Base-by-base conservation (phyloP, 2,797 vertebrate species). In the Eulemur rubriventer region DNA sequence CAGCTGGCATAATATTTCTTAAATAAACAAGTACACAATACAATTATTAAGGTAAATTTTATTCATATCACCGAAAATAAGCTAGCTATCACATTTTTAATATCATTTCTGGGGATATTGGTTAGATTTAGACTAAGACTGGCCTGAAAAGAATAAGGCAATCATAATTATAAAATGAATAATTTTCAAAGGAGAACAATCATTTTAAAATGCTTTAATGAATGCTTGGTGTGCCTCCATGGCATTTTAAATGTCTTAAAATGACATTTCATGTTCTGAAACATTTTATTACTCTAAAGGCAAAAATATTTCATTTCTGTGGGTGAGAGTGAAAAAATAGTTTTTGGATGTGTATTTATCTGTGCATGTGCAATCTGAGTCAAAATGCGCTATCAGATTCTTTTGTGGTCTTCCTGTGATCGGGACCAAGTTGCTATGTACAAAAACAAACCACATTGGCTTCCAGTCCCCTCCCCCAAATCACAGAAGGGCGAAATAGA, bases 371-470 rank as follows among this genome's bases (percentile, higher is more conserved):
- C 26, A 80, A 8, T 69, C 59, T 63, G 81, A 87, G 96, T 97
- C 82, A 91, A 97, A 94, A 96, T 97, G 97, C 95, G 96, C 96
- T 98, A 98, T 98, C 98, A 98, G 96, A 97, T 82, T 75, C 97
- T 98, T 98, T 67, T 97, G 97, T 95, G 97, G 97, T 98, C 97
- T 98, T 98, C 97, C 96, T 96, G 93, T 75, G 96, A 97, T 96
- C 95, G 91, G 94, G 90, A 97, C 98, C 97, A 98, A 98, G 97
- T 98, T 93, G 96, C 97, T 94, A 94, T 96, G 97, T 98, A 98
- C 95, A 92, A 98, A 98, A 98, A 98, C 96, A 98, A 98, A 98
- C 98, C 98, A 97, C 97, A 95, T 75, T 97, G 94, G 94, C 97
- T 98, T 97, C 91, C 96, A 98, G 91, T 78, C 76, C 81, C 94